Evolutionary conservation across 2,113 vertebrate genomes (phyloP).

Genomic region (Thermophis baileyi): DNA sequence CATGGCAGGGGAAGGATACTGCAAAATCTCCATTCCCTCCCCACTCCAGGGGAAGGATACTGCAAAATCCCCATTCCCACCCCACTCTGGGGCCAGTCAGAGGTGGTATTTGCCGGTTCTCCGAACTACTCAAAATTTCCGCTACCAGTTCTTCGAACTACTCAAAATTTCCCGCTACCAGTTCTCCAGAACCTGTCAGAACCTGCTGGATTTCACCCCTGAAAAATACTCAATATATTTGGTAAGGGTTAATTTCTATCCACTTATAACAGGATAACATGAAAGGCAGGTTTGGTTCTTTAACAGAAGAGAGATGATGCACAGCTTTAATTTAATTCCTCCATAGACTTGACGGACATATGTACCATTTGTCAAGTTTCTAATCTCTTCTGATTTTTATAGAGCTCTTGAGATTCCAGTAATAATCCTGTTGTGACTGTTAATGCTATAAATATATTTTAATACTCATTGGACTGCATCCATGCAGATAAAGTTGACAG

Average conservation of each 20-base stretch:
- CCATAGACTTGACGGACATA: not conserved
- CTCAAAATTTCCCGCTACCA: no score
- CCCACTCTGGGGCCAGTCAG: no score
- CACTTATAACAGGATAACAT: not conserved
- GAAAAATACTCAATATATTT: not conserved
- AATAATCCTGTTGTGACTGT: slow-evolving; percentile 1
- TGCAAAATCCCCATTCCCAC: no score
- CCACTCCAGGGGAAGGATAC: no score
- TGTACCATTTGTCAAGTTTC: not conserved
- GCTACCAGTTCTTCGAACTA: no score
- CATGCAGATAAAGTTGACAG: not conserved
- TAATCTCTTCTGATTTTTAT: slow-evolving; percentile 5
- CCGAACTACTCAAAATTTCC: no score
- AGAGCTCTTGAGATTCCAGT: slow-evolving; percentile 18
- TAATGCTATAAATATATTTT: slow-evolving; percentile 1
- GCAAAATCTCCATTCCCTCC: no score
- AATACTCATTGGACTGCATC: slow-evolving; percentile 1
- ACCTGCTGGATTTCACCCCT: no score
- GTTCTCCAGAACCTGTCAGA: no score
- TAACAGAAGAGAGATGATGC: not conserved
- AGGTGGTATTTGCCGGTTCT: no score
- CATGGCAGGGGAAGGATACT: no score
- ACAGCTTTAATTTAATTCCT: not conserved
- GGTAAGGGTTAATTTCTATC: not conserved
- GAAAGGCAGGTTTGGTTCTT: not conserved